Conservation (phyloP, 2,797 vertebrate genomes). For the Antennarius maculatus region DNA sequence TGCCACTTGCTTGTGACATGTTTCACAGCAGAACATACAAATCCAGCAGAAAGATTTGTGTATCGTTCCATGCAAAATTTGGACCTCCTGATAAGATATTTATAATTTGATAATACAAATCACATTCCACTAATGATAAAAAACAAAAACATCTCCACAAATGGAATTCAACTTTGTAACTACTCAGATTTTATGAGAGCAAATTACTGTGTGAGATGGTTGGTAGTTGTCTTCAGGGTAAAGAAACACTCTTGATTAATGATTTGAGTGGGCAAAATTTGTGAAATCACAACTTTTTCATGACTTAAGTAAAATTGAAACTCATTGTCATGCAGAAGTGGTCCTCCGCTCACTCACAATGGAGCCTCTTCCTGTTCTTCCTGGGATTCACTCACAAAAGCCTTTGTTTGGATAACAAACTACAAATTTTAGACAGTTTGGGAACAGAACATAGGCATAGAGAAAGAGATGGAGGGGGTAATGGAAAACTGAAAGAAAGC, state of each 20-base stretch:
- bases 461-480: conserved; percentile 18
- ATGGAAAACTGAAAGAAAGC: conserved; percentile 53
- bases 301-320: conserved; percentile 55
- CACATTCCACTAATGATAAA: background rate
- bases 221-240: conserved; percentile 8
- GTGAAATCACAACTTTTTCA: conserved; percentile 41
- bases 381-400: conserved; percentile 69
- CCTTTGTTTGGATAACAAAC: conserved; percentile 74
- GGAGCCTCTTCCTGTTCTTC: conserved; percentile 54
- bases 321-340: conserved; percentile 62
- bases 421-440: conserved; percentile 71
- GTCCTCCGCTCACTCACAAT: conserved; percentile 42
- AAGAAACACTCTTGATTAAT: conserved; percentile 8
- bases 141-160: conserved; percentile 14
- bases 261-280: conserved; percentile 23
- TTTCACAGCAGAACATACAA: conserved; percentile 37
- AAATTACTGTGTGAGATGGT: background rate
- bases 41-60: conserved; percentile 9
- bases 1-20: conserved; percentile 15
- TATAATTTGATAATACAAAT: conserved; percentile 4
- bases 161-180: conserved; percentile 6
- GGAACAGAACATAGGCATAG: conserved; percentile 46
- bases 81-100: too few species aligned
- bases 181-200: conserved; percentile 31
- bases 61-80: too few species aligned